A percentile compares a stretch with the other conserved stretches of the same genome.
Conservation (phyloP, 2,888 invertebrate genomes). For the Andrena fulva region DNA sequence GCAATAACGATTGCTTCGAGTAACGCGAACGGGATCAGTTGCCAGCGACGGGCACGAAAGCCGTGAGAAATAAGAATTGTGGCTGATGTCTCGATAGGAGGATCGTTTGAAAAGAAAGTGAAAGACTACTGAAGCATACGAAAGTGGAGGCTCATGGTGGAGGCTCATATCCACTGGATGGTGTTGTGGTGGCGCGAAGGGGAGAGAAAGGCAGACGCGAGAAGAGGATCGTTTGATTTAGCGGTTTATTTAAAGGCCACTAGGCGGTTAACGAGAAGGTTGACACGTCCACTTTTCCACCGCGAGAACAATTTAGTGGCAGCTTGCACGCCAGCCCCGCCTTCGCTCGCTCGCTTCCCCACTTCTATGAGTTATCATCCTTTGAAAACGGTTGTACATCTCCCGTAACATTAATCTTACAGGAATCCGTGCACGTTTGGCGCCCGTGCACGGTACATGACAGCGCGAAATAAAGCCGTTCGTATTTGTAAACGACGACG, state of each 20-base stretch:
- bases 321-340: constrained; percentile 62
- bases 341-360: constrained; percentile 7
- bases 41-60: neutral
- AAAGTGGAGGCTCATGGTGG: too few relatives aligned
- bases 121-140: too few relatives aligned
- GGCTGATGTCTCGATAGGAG: too few relatives aligned
- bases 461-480: constrained; percentile 58
- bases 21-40: neutral
- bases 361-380: constrained; percentile 66
- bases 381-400: constrained; percentile 68
- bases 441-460: constrained; percentile 51
- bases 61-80: neutral
- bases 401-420: constrained; percentile 72
- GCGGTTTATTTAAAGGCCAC: constrained; percentile 71
- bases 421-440: constrained; percentile 64
- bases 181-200: neutral
- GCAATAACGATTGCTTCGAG: neutral
- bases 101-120: too few relatives aligned
- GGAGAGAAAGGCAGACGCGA: neutral
- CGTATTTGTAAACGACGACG: constrained; percentile 61
- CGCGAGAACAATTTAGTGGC: constrained; percentile 71
- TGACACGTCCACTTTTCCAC: constrained; percentile 69
- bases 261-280: constrained; percentile 65
- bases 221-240: constrained; percentile 62
- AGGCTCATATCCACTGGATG: neutral